A percentile compares a stretch with the other conserved stretches of the same genome.
Evolutionary conservation across 2,797 vertebrate genomes (phyloP).

Genomic region (Thalassophryne amazonica): DNA sequence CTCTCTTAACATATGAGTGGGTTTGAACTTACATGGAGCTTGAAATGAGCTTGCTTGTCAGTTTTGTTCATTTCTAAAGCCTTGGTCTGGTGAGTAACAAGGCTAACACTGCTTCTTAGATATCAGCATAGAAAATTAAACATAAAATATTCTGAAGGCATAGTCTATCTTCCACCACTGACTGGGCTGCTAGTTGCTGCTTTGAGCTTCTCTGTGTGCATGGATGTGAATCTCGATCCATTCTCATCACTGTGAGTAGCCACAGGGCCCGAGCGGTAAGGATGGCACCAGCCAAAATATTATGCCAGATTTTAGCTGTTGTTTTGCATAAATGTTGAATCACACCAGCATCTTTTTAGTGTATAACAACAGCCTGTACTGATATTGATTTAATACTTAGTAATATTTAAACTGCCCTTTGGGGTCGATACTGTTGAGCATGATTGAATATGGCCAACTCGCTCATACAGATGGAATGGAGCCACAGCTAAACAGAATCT

Average conservation of each 20-base stretch:
- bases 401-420: conserved; percentile 76
- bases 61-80: no score
- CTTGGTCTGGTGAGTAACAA: no score
- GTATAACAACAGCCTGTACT: conserved; percentile 66
- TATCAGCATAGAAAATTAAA: no score
- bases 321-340: conserved; percentile 81
- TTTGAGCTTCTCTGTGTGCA: conserved; percentile 62
- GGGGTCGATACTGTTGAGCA: conserved; percentile 68
- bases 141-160: no score
- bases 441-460: conserved; percentile 64
- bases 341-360: conserved; percentile 72
- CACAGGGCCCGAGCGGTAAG: conserved; percentile 61
- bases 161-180: no score
- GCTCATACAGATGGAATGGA: conserved; percentile 51
- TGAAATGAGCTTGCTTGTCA: no score
- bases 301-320: conserved; percentile 76
- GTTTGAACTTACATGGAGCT: no score
- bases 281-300: conserved; percentile 74
- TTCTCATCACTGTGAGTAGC: conserved; percentile 63
- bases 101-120: no score
- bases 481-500: conserved; percentile 43
- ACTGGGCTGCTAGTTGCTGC: conserved; percentile 56
- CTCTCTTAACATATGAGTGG: no score
- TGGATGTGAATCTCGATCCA: conserved; percentile 69
- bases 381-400: conserved; percentile 78